A percentile compares a stretch with the other conserved stretches of the same genome.
Evolutionary conservation across 2,113 vertebrate species (phyloP).

Genomic region (Pongo pygmaeus): DNA sequence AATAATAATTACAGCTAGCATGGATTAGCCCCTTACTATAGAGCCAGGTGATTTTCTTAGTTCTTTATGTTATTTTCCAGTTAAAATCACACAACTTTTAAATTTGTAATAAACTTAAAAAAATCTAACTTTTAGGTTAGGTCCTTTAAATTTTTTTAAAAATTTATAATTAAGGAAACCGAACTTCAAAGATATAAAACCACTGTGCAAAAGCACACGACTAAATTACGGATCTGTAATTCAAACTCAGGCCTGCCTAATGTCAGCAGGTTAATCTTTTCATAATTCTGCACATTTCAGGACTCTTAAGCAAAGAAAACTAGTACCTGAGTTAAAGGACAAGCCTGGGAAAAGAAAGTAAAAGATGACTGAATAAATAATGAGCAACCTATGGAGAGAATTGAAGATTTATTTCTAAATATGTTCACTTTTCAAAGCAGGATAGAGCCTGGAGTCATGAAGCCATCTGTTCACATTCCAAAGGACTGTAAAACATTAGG

Average conservation of each 20-base stretch:
- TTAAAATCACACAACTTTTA: not conserved
- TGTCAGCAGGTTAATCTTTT: not conserved
- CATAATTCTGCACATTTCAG: not conserved
- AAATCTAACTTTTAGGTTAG: not conserved
- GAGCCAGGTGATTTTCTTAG: not conserved
- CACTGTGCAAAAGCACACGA: not conserved
- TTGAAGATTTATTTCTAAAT: slow-evolving; percentile 21
- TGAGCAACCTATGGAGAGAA: not conserved
- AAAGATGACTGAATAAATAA: not conserved
- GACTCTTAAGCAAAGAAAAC: slow-evolving; percentile 21
- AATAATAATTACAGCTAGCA: not conserved
- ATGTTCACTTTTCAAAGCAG: not conserved
- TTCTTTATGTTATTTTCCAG: not conserved
- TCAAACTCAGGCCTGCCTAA: not conserved
- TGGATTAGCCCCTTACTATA: not conserved
- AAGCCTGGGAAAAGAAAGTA: not conserved
- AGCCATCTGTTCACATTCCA: slow-evolving; percentile 17
- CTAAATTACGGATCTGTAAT: not conserved
- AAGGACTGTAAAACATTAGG: not conserved
- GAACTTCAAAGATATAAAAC: not conserved
- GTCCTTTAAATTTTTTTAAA: not conserved
- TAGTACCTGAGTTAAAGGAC: not conserved
- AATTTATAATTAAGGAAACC: not conserved
- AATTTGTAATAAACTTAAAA: not conserved
- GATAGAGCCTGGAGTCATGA: not conserved